Base-by-base conservation (phyloP, 2,797 vertebrate species). In the Yasuhikotakia modesta region DNA sequence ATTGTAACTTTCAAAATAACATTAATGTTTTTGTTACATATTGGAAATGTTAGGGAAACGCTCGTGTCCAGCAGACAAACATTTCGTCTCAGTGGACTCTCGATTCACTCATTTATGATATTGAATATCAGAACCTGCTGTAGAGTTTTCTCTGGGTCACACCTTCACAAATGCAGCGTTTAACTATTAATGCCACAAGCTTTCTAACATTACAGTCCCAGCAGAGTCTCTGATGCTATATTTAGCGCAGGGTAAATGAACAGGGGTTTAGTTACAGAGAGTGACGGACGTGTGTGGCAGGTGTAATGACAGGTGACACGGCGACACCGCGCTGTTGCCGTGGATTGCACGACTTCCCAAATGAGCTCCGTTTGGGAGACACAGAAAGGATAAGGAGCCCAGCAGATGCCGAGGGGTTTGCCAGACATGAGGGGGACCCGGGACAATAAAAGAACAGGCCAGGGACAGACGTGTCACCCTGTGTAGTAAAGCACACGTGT, bases 281-380 rank as follows among this genome's bases (percentile, higher is more conserved):
- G 85, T 87, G 80, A 80, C 81, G 79, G 84, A 80, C 87, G 86
- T 91, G 90, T 83, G 79, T 87, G 87, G 87, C 92, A 93, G 91
- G 91, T 93, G 91, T 90, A 84, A 79, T 76, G 70, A 87, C 84
- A 83, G 88, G 85, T 85, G 88, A 82, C 79, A 80, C 85, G 85
- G 86, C 88, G 83, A 86, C 89, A 91, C 88, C 89, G 86, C 85
- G 86, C 86, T 50, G 83, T 86, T 86, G 86, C 87, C 75, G 86
- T 83, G 87, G 85, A 76, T 69, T 58, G 83, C 80, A 86, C 85
- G 84, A 78, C 87, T 83, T 86, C 78, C 87, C 90, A 89, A 90
- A 89, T 90, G 90, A 89, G 86, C 84, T 78, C 87, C 87, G 86
- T 88, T 86, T 90, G 90, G 85, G 88, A 83, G 86, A 84, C 86